A percentile compares a stretch with the other conserved stretches of the same genome.
Conservation (phyloP, 2,113 vertebrate species). For the Chloebia gouldiae region DNA sequence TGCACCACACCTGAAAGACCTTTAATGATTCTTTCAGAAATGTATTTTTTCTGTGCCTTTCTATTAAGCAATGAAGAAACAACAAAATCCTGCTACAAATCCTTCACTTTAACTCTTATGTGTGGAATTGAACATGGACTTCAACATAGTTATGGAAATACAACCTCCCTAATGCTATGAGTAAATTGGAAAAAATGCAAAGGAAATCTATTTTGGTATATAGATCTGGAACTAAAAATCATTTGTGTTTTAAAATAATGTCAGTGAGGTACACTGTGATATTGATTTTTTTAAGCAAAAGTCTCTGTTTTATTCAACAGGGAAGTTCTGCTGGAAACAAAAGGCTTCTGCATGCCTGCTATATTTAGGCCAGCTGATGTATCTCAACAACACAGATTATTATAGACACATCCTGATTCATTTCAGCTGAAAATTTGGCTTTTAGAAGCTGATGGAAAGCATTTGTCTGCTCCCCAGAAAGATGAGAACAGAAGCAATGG, state of each 20-base stretch:
- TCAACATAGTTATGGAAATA: not conserved
- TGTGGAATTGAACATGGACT: not conserved
- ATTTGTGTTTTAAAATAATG: slow-evolving; percentile 34
- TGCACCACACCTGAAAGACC: not conserved
- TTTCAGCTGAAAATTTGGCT: not conserved
- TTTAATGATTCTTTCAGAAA: no score
- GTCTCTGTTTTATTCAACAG: not conserved
- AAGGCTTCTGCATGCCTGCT: not conserved
- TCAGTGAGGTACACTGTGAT: not conserved
- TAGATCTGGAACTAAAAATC: slow-evolving; percentile 20
- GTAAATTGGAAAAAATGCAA: not conserved
- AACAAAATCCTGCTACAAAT: not conserved
- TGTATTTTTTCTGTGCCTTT: not conserved
- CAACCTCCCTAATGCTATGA: not conserved
- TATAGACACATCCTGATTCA: not conserved
- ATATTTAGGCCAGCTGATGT: not conserved
- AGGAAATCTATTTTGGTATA: slow-evolving; percentile 13
- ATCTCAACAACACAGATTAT: not conserved
- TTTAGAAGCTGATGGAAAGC: not conserved
- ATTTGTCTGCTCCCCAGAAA: not conserved
- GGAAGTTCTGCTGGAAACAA: not conserved
- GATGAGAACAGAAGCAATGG: not conserved
- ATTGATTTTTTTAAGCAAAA: slow-evolving; percentile 10
- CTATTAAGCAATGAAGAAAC: not conserved
- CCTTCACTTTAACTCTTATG: not conserved